These are phyloP conservation scores for Planococcus citri DNA, from an alignment of 1,140 invertebrate genomes.

Conservation along the genomic window DNA sequence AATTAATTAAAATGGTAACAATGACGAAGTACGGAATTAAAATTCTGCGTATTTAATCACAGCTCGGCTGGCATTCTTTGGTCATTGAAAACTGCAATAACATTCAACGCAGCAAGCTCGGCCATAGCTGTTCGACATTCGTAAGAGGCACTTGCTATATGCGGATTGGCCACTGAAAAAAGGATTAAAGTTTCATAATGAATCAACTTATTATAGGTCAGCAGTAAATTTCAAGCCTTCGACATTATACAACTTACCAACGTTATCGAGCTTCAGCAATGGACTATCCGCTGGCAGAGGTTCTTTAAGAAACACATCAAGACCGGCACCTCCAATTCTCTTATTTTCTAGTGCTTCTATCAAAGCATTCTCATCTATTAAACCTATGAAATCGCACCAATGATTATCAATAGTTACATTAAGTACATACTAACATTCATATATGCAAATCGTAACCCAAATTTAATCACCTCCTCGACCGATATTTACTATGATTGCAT, in stretches of 20 bases:
- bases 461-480: slow-evolving; percentile 50
- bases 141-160: slow-evolving; percentile 83
- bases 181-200: too few species aligned
- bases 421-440: too few species aligned
- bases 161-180: slow-evolving; percentile 67
- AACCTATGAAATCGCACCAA: too few species aligned
- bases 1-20: too few species aligned
- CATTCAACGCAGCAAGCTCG: slow-evolving; percentile 73
- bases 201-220: too few species aligned
- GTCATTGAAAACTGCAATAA: slow-evolving; percentile 59
- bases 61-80: slow-evolving; percentile 32
- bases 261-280: slow-evolving; percentile 64
- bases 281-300: slow-evolving; percentile 67
- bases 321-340: slow-evolving; percentile 57
- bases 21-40: too few species aligned
- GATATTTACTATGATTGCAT: slow-evolving; percentile 71
- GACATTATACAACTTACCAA: too few species aligned
- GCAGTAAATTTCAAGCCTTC: too few species aligned
- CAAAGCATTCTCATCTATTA: slow-evolving; percentile 58
- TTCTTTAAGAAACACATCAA: slow-evolving; percentile 86
- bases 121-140: slow-evolving; percentile 73
- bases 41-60: neutral
- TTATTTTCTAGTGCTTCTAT: slow-evolving; percentile 56
- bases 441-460: too few species aligned
- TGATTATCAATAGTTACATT: too few species aligned